Percentiles rank a stretch among this genome's conserved stretches.
Conservation (phyloP, 2,888 invertebrate genomes). For the Pteria penguin region DNA sequence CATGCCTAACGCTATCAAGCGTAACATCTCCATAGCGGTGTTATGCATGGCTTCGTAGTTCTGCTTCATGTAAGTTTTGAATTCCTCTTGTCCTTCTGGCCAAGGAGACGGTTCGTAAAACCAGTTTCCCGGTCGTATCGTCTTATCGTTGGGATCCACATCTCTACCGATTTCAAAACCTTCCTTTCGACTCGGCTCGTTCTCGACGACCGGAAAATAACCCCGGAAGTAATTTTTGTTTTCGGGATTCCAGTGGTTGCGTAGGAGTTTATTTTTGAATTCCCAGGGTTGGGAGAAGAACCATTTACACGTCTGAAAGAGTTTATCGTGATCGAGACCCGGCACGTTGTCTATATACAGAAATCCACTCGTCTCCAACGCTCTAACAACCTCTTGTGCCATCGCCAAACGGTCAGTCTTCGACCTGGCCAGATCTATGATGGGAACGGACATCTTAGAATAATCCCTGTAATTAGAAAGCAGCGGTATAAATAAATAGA, state of each 20-base stretch:
- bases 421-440: conserved; percentile 9
- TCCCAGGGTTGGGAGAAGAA: conserved; percentile 20
- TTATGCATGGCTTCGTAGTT: conserved; percentile 54
- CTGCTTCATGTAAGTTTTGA: conserved; percentile 44
- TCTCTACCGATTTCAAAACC: conserved; percentile 31
- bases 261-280: conserved; percentile 8
- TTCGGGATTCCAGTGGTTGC: conserved; percentile 25
- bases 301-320: conserved; percentile 24
- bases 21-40: conserved; percentile 55
- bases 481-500: too few relatives aligned
- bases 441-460: not conserved
- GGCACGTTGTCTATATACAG: conserved; percentile 24
- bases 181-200: conserved; percentile 29
- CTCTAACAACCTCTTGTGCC: conserved; percentile 18
- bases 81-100: conserved; percentile 46
- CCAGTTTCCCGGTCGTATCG: conserved; percentile 7
- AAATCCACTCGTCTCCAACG: conserved; percentile 23
- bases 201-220: conserved; percentile 19
- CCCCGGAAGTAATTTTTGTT: conserved; percentile 23
- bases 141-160: conserved; percentile 12
- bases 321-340: conserved; percentile 23
- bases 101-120: conserved; percentile 6
- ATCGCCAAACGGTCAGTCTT: conserved; percentile 1
- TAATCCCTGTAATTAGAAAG: too few relatives aligned
- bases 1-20: conserved; percentile 55